Evolutionary conservation across 1,140 invertebrate genomes (phyloP).

Genomic region (Diploscapter pachys): DNA sequence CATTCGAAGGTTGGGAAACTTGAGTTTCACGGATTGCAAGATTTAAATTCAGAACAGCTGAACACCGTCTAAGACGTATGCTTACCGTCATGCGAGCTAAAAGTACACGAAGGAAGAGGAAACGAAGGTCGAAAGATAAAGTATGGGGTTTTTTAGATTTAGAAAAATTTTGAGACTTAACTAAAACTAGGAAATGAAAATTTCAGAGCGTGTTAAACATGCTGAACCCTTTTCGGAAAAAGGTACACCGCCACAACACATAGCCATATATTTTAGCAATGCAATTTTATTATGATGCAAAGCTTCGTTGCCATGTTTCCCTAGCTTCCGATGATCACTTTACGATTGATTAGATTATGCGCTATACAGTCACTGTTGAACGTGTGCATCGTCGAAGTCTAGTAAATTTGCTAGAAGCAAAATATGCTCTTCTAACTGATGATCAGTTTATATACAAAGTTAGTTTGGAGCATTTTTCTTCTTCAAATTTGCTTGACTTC

Average conservation of each 20-base stretch:
- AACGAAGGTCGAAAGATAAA: slow-evolving; percentile 10
- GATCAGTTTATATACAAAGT: too few relatives aligned
- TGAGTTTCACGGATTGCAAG: slow-evolving; percentile 9
- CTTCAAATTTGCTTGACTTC: too few relatives aligned
- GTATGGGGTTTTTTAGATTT: neutral
- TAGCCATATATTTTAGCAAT: too few relatives aligned
- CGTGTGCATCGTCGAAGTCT: too few relatives aligned
- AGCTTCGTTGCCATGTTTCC: too few relatives aligned
- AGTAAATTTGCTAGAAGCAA: too few relatives aligned
- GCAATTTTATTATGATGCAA: too few relatives aligned
- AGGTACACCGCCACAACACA: neutral
- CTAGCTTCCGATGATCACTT: too few relatives aligned
- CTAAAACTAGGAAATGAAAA: neutral
- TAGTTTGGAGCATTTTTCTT: too few relatives aligned
- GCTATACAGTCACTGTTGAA: too few relatives aligned
- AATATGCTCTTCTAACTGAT: too few relatives aligned
- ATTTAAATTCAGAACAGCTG: slow-evolving; percentile 5
- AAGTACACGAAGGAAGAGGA: slow-evolving; percentile 21
- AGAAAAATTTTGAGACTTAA: neutral
- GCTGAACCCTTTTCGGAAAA: slow-evolving; percentile 16
- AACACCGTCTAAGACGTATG: slow-evolving; percentile 15
- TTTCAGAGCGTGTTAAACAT: slow-evolving; percentile 17
- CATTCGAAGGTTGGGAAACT: neutral
- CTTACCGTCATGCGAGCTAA: slow-evolving; percentile 18
- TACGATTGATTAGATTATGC: too few relatives aligned